phyloP scores from a whole-genome alignment of 1,140 invertebrate species.

The Oryzaephilus surinamensis region DNA sequence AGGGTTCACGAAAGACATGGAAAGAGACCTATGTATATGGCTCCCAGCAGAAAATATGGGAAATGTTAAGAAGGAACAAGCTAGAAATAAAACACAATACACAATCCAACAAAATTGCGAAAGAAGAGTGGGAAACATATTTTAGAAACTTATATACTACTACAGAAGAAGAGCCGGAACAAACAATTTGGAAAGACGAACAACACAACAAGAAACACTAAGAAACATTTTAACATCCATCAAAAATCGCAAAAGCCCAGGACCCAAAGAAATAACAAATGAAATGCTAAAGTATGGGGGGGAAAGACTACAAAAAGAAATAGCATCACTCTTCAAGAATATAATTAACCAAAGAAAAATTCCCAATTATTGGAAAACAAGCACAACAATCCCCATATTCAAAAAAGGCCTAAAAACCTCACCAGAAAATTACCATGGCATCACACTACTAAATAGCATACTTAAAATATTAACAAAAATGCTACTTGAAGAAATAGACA shows the following conservation, averaged over 20 bases:
- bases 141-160: not conserved
- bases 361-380: constrained; percentile 2
- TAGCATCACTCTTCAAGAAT: not conserved
- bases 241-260: too few species aligned
- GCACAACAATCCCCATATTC: constrained; percentile 5
- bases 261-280: too few species aligned
- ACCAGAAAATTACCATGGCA: constrained; percentile 10
- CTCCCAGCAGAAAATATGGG: not conserved
- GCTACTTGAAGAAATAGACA: not conserved
- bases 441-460: constrained; percentile 3
- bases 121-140: not conserved
- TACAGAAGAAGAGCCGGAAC: not conserved
- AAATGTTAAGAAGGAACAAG: not conserved
- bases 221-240: too few species aligned
- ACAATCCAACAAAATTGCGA: not conserved
- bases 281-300: too few species aligned
- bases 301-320: not conserved
- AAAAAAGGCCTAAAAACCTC: constrained; percentile 7
- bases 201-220: too few species aligned
- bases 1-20: not conserved
- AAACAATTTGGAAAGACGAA: not conserved
- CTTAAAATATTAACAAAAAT: constrained; percentile 10
- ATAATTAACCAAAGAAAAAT: not conserved
- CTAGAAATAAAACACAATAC: not conserved
- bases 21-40: not conserved